Evolutionary conservation across 2,797 vertebrate genomes (phyloP).

Genomic region (Enoplosus armatus): DNA sequence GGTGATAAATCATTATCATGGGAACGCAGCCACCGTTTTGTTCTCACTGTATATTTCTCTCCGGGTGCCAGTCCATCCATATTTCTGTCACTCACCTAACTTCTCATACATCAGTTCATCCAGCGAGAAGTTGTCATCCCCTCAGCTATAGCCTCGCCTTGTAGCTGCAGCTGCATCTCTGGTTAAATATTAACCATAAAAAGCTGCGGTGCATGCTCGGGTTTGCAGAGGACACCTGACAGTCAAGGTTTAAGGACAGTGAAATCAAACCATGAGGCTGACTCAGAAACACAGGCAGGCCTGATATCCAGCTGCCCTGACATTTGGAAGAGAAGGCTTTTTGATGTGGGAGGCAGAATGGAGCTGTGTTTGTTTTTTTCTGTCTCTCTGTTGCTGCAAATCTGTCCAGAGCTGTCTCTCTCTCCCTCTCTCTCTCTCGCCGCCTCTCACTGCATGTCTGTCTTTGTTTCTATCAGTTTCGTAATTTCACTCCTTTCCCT

Average conservation of each 20-base stretch:
- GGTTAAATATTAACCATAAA: slow-evolving; percentile 17
- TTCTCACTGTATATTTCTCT: slow-evolving; percentile 50
- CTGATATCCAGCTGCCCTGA: slow-evolving; percentile 66
- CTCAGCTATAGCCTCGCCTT: neutral
- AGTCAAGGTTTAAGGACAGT: slow-evolving; percentile 39
- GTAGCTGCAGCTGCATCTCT: neutral
- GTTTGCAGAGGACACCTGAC: slow-evolving; percentile 28
- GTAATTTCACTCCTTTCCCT: slow-evolving; percentile 15
- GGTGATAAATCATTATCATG: slow-evolving; percentile 58
- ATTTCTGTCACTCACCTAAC: slow-evolving; percentile 19
- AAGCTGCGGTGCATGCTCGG: neutral
- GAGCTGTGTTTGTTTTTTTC: slow-evolving; percentile 52
- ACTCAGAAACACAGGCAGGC: slow-evolving; percentile 16
- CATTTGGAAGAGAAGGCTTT: slow-evolving; percentile 66
- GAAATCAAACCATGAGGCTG: slow-evolving; percentile 34
- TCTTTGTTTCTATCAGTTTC: slow-evolving; percentile 36
- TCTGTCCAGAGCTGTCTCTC: slow-evolving; percentile 34
- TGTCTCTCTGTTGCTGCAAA: slow-evolving; percentile 23
- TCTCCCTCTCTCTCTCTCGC: slow-evolving; percentile 29
- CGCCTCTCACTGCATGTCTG: slow-evolving; percentile 29
- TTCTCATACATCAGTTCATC: slow-evolving; percentile 25
- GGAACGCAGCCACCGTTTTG: slow-evolving; percentile 39
- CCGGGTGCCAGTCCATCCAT: slow-evolving; percentile 35
- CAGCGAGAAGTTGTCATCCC: neutral
- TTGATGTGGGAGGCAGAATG: slow-evolving; percentile 67